Percentiles rank a stretch among this genome's conserved stretches.
Evolutionary conservation across 2,113 vertebrate species (phyloP).

Genomic region (Jacana jacana): DNA sequence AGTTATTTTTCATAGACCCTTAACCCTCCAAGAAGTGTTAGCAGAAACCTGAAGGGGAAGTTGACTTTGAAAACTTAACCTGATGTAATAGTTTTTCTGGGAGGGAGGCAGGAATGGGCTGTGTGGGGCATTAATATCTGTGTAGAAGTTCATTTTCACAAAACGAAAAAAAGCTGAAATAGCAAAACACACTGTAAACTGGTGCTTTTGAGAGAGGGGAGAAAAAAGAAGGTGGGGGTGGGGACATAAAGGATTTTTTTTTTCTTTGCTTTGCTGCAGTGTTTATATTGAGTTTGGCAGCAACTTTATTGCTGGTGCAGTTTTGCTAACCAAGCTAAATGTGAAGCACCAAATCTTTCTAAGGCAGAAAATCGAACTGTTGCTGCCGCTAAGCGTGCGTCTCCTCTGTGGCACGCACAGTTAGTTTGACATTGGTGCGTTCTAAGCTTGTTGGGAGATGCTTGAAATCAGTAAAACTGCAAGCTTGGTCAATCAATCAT

Average conservation of each 20-base stretch:
- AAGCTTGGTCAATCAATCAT: constrained; percentile 46
- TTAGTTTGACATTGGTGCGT: constrained; percentile 40
- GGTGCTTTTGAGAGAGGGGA: neutral
- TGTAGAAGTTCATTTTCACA: neutral
- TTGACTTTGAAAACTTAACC: constrained; percentile 15
- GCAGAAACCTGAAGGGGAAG: neutral
- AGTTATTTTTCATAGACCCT: neutral
- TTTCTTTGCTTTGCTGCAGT: neutral
- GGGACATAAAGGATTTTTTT: neutral
- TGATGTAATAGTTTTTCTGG: neutral
- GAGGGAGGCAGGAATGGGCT: neutral
- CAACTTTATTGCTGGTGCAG: neutral
- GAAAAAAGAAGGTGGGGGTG: accelerated
- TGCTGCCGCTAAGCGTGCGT: neutral
- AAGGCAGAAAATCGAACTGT: constrained; percentile 58
- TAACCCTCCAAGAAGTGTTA: neutral
- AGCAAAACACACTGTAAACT: neutral
- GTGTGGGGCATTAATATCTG: neutral
- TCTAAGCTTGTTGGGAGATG: constrained; percentile 28
- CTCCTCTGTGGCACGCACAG: neutral
- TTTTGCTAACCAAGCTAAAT: constrained; percentile 63
- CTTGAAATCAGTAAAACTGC: constrained; percentile 26
- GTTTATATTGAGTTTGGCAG: constrained; percentile 52
- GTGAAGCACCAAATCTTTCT: constrained; percentile 49
- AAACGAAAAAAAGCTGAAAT: constrained; percentile 33